These are phyloP conservation scores for Talpa occidentalis DNA, from an alignment of 2,113 vertebrate genomes.

Conservation along the genomic window DNA sequence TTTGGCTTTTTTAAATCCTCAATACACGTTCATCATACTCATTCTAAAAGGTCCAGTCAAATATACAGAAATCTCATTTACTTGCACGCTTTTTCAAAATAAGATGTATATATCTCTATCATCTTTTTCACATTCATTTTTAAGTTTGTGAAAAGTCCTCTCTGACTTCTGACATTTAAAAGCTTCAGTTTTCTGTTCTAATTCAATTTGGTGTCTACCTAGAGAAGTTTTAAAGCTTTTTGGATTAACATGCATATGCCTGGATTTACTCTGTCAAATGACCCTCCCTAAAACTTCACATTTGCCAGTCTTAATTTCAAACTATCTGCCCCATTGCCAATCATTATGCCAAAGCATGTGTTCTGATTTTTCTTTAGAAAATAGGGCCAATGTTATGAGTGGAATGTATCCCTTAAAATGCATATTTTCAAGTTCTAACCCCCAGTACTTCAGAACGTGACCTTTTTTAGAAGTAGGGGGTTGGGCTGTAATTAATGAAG, in stretches of 20 bases:
- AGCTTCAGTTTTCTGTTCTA: not conserved
- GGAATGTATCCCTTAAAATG: not conserved
- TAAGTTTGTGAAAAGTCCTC: not conserved
- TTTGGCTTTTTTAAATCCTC: not conserved
- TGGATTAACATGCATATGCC: not conserved
- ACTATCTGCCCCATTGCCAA: not conserved
- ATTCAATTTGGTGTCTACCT: not conserved
- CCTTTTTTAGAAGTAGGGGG: slow-evolving; percentile 25
- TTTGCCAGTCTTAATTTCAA: slow-evolving; percentile 9
- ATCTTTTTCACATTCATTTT: slow-evolving; percentile 23
- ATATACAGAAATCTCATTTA: not conserved
- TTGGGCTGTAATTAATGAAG: not conserved
- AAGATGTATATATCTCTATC: not conserved
- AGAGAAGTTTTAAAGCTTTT: not conserved
- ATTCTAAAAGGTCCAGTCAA: slow-evolving; percentile 13
- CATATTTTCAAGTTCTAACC: not conserved
- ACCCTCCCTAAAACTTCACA: not conserved
- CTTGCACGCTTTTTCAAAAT: not conserved
- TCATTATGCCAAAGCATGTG: not conserved
- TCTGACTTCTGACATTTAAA: slow-evolving; percentile 3
- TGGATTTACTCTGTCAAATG: slow-evolving; percentile 12
- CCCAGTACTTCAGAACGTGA: not conserved
- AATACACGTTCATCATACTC: not conserved
- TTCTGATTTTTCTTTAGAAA: slow-evolving; percentile 47
- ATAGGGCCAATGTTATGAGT: not conserved